Conservation (phyloP, 2,888 invertebrate species). For the Dryobotodes eremita region DNA sequence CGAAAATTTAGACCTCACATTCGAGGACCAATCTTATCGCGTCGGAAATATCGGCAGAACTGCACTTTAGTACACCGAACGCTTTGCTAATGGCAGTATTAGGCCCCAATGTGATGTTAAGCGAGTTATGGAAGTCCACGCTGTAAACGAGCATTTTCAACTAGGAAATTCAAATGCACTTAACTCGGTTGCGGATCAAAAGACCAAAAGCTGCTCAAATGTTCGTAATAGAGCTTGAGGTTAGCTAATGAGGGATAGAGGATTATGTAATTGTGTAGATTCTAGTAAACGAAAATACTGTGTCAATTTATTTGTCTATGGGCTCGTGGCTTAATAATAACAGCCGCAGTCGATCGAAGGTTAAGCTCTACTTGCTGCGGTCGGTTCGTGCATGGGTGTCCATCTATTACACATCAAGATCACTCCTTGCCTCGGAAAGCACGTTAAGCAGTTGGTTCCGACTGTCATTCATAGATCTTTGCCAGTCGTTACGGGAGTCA, state of each 20-base stretch:
- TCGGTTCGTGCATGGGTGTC: background rate
- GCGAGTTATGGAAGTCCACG: slow-evolving; percentile 36
- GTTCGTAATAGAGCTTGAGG: slow-evolving; percentile 15
- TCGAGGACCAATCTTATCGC: slow-evolving; percentile 17
- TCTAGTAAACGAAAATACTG: background rate
- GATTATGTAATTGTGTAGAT: background rate
- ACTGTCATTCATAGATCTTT: background rate
- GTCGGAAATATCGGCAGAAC: slow-evolving; percentile 10
- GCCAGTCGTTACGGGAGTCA: background rate
- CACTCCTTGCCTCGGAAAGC: background rate
- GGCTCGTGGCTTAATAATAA: background rate
- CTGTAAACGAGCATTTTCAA: slow-evolving; percentile 43
- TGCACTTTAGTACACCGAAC: slow-evolving; percentile 42
- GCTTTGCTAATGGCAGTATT: slow-evolving; percentile 53
- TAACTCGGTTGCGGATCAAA: slow-evolving; percentile 36
- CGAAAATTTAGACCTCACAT: slow-evolving; percentile 28
- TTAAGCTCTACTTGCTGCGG: background rate
- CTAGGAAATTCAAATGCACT: slow-evolving; percentile 46
- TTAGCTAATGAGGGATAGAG: background rate
- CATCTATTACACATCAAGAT: background rate
- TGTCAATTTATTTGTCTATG: background rate
- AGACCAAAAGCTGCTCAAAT: slow-evolving; percentile 16
- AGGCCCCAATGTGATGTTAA: slow-evolving; percentile 50
- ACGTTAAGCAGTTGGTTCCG: background rate
- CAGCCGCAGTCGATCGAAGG: background rate